A percentile compares a stretch with the other conserved stretches of the same genome.
Evolutionary conservation across 2,797 vertebrate species (phyloP).

Genomic region (Spondyliosoma cantharus): DNA sequence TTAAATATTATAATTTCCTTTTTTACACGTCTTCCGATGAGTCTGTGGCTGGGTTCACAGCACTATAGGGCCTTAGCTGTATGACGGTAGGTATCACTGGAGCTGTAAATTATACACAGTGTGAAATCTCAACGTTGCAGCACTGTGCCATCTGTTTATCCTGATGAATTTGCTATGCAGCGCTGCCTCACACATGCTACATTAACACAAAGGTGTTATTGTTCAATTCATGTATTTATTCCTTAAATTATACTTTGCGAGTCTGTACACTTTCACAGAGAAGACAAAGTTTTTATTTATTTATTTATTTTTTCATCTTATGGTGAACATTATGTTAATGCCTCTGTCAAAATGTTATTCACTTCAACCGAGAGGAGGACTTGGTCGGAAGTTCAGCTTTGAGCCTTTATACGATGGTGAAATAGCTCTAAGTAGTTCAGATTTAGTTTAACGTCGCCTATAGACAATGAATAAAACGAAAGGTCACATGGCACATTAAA

Average conservation of each 20-base stretch:
- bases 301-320: neutral
- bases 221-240: slow-evolving; percentile 6
- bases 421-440: neutral
- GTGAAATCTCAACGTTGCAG: slow-evolving; percentile 70
- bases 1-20: neutral
- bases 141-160: slow-evolving; percentile 66
- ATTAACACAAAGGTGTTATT: slow-evolving; percentile 45
- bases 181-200: slow-evolving; percentile 34
- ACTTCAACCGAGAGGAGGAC: neutral
- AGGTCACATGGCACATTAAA: slow-evolving; percentile 4
- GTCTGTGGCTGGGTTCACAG: slow-evolving; percentile 42
- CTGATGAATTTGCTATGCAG: slow-evolving; percentile 54
- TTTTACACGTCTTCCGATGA: slow-evolving; percentile 22
- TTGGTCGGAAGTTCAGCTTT: neutral
- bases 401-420: no score
- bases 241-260: neutral
- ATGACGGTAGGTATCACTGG: slow-evolving; percentile 57
- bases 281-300: neutral
- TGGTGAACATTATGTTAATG: neutral
- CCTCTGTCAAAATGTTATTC: neutral
- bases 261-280: neutral
- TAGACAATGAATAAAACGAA: slow-evolving; percentile 1
- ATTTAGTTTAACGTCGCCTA: neutral
- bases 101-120: slow-evolving; percentile 77
- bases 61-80: slow-evolving; percentile 49